These are phyloP conservation scores for Rhinoderma darwinii DNA, from an alignment of 2,113 vertebrate species.

Conservation along the genomic window DNA sequence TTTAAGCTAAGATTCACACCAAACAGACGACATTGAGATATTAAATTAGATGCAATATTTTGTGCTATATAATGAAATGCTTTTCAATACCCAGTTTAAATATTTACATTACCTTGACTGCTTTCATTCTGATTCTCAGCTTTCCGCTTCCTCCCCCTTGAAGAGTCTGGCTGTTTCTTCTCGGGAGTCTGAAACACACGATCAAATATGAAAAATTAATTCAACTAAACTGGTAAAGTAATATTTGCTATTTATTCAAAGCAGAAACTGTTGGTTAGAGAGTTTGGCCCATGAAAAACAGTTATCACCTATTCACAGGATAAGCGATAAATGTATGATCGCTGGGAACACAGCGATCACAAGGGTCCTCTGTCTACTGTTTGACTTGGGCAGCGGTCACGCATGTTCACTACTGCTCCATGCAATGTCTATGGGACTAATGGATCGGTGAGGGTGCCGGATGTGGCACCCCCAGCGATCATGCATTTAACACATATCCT, in stretches of 20 bases:
- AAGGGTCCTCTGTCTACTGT: too few relatives aligned
- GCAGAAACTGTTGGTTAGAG: neutral
- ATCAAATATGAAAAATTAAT: conserved; percentile 4
- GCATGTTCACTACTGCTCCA: too few relatives aligned
- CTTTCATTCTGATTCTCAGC: conserved; percentile 96
- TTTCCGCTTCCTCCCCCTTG: conserved; percentile 96
- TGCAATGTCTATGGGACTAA: too few relatives aligned
- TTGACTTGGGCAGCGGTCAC: too few relatives aligned
- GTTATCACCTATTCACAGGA: too few relatives aligned
- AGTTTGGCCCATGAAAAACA: neutral
- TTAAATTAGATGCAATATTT: neutral
- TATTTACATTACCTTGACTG: conserved; percentile 86
- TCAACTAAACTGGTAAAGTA: neutral
- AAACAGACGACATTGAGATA: neutral
- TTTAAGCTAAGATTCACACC: neutral
- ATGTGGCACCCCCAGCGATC: too few relatives aligned
- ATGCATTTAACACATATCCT: too few relatives aligned
- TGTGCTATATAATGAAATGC: neutral
- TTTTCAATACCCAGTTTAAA: neutral
- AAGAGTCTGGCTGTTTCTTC: conserved; percentile 93
- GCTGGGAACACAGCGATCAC: too few relatives aligned
- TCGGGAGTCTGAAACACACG: conserved; percentile 87
- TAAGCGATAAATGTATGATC: too few relatives aligned
- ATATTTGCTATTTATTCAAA: neutral
- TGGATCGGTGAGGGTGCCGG: too few relatives aligned